Evolutionary conservation across 2,888 invertebrate genomes (phyloP), one percentile per base, ranked within the genome.

Genomic region (Chromoteleia sp.): DNA sequence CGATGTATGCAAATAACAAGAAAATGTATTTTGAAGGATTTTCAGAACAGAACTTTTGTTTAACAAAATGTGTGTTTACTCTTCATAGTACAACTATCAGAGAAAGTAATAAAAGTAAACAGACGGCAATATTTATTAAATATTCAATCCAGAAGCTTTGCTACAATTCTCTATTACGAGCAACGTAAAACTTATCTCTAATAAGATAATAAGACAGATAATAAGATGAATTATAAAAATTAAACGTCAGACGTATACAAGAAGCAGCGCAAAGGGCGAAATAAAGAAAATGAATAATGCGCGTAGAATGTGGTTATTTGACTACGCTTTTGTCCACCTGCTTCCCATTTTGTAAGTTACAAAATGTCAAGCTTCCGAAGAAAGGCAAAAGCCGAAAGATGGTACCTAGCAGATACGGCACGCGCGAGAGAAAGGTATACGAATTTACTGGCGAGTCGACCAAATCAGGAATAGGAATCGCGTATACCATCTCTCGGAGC

Each of bases 341-440:
- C 73, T 68, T 36, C 59, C 68, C 33, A 54, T 79, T 79, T 79
- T 68, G 73, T 79, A 73, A 59, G 59, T 59, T 68, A 80, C 79
- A 74, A 74, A 74, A 80, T 80, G 74, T 80, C 68, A 80, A 74
- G 80, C 68, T 80, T 70, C 63, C 80, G 70, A 68, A 67, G 68
- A 59, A 74, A 61, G 68, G 80, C 68, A 56, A 70, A 68, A 74
- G 61, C 68, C 74, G 45, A 52, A 73, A 80, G 79, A 73, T 79
- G 43, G 79, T 67, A 65, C 67, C 54, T 39, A 54, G 29, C 45
- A 73, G 79, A 79, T 78, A 78, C 29, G 45, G 73, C 78, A 65
- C 65, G 70, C 70, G 70, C 77, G 61, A 56, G 30, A 71, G 65
- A 74, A 74, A 65, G 61, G 77, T 48, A 63, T 70, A 77, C 70